Evolutionary conservation across 2,113 vertebrate genomes (phyloP).

Genomic region (Antechinus stuartii): DNA sequence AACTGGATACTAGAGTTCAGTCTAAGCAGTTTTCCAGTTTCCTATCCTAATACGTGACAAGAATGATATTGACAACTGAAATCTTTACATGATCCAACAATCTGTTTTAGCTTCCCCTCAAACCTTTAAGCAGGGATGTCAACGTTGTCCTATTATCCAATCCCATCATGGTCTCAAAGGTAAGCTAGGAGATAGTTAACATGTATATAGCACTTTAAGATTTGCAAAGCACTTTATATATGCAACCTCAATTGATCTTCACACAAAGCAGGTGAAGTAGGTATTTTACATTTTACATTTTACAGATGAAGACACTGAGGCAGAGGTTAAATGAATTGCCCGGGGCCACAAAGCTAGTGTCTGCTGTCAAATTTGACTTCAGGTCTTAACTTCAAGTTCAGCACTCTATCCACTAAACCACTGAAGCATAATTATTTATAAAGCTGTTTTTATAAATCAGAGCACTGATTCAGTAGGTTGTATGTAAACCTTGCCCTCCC

Average conservation of each 20-base stretch:
- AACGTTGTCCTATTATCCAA: neutral
- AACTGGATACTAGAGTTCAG: neutral
- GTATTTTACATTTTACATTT: no score
- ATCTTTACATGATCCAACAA: neutral
- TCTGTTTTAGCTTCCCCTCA: neutral
- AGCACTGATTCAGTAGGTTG: neutral
- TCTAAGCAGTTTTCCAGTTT: neutral
- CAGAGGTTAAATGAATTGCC: neutral
- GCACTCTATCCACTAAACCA: neutral
- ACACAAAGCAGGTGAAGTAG: neutral
- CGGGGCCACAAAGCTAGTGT: neutral
- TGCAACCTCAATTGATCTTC: neutral
- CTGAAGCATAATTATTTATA: neutral
- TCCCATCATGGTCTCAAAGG: neutral
- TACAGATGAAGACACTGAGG: neutral
- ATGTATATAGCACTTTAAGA: neutral
- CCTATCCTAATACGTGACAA: neutral
- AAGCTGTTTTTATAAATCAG: neutral
- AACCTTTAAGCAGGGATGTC: neutral
- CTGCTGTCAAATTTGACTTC: neutral
- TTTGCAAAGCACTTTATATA: neutral
- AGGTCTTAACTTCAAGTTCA: neutral
- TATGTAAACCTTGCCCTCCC: neutral
- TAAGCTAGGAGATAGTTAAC: neutral
- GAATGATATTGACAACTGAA: neutral